These are phyloP conservation scores for Heteropelma amictum DNA, from an alignment of 2,888 invertebrate species.

Conservation along the genomic window DNA sequence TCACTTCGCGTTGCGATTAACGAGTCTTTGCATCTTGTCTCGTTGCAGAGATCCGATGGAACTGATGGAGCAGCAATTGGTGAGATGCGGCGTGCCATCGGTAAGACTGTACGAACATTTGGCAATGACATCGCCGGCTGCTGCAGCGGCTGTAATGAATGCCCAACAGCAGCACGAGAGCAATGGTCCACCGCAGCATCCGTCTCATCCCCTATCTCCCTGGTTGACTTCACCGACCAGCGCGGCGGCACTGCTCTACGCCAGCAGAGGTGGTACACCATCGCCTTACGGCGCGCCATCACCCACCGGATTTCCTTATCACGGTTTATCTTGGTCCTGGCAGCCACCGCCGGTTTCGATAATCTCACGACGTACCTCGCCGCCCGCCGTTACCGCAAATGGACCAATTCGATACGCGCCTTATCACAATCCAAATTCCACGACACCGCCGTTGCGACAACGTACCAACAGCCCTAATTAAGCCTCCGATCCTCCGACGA, in stretches of 20 bases:
- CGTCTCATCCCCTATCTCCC: slow-evolving; percentile 65
- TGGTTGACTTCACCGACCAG: slow-evolving; percentile 71
- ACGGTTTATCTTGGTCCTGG: slow-evolving; percentile 74
- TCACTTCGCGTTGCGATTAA: background rate
- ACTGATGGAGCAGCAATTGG: slow-evolving; percentile 75
- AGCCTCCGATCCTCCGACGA: background rate
- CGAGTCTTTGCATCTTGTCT: background rate
- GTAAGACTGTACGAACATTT: slow-evolving; percentile 75
- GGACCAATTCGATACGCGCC: slow-evolving; percentile 75
- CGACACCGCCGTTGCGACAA: slow-evolving; percentile 68
- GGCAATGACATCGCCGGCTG: slow-evolving; percentile 69
- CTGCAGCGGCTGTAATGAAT: slow-evolving; percentile 61
- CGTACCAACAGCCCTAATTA: slow-evolving; percentile 72
- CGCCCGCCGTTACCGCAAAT: slow-evolving; percentile 76
- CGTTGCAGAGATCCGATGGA: slow-evolving; percentile 76
- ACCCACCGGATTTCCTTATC: slow-evolving; percentile 65
- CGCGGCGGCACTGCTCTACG: slow-evolving; percentile 70
- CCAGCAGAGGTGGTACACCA: slow-evolving; percentile 67
- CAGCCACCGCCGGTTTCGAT: slow-evolving; percentile 71
- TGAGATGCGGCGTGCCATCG: slow-evolving; percentile 75
- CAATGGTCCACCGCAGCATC: slow-evolving; percentile 60
- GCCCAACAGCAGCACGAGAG: slow-evolving; percentile 65
- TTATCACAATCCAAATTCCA: slow-evolving; percentile 69
- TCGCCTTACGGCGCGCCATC: slow-evolving; percentile 69
- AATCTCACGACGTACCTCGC: slow-evolving; percentile 72